Evolutionary conservation across 2,888 invertebrate species (phyloP).

Genomic region (Caenorhabditis auriculariae): DNA sequence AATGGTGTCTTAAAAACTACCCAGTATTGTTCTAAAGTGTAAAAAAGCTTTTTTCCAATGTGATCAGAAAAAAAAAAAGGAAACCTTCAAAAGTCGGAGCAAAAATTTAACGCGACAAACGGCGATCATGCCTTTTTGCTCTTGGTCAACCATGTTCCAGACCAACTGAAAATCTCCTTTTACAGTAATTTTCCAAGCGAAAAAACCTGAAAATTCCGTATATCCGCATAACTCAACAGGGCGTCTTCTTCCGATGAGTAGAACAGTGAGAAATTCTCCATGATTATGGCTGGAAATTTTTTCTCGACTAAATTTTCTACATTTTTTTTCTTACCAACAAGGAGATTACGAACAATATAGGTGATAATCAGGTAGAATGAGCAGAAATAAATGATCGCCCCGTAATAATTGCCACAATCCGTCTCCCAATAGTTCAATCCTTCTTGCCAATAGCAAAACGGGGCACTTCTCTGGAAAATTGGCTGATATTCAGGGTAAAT

Average conservation of each 20-base stretch:
- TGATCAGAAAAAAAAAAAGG: neutral
- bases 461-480: conserved; percentile 61
- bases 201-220: conserved; percentile 84
- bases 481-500: too few species aligned
- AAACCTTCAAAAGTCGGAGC: conserved; percentile 38
- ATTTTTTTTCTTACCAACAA: conserved; percentile 81
- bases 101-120: conserved; percentile 60
- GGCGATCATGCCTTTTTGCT: conserved; percentile 74
- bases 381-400: conserved; percentile 94
- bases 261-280: conserved; percentile 99
- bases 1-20: neutral
- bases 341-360: conserved; percentile 94
- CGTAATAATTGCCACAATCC: conserved; percentile 97
- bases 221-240: conserved; percentile 93
- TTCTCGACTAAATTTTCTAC: neutral
- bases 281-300: conserved; percentile 87
- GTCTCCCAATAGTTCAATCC: conserved; percentile 80
- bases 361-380: conserved; percentile 99
- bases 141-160: conserved; percentile 97
- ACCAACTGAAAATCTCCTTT: conserved; percentile 77
- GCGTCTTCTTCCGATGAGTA: conserved; percentile 99
- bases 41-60: neutral
- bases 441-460: conserved; percentile 73
- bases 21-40: neutral
- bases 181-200: neutral